Base-by-base conservation (phyloP, 1,140 invertebrate species). In the Achroia grisella region DNA sequence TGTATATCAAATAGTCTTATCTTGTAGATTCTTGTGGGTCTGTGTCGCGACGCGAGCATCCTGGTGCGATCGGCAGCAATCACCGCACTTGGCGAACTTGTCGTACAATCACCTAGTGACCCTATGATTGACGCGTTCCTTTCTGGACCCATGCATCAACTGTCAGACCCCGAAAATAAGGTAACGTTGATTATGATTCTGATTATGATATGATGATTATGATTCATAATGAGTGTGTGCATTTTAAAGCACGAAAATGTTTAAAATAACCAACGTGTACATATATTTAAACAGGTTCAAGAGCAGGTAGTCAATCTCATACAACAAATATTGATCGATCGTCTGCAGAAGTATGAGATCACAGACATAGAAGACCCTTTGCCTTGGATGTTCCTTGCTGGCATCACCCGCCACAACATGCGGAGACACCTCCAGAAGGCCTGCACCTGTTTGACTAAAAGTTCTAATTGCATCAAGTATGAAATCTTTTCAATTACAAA, bases 31-130 rank as follows among this genome's bases (percentile, higher is more conserved):
- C 37, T 86, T 44, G 67, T 84, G 30, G 56, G 58, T 0, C 37
- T 79, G 37, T 86, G 84, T 41, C 80, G 80, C 0, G 82, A 87
- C 52, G 74, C 74, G 11, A 84, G 79, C 36, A 69, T 87, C 9
- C 43, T 79, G 4, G 82, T 87, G 2, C 69, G 84, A 0, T 58
- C 67, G 11, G 57, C 71, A 4, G 77, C 82, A 17, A 70, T 87
- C 34, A 36, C 46, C 1, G 65, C 70, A 4, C 39, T 87, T 4
- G 76, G 74, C 12, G 70, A 75, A 29, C 52, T 86, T 13, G 64
- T 67, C 9, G 29, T 47, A 9, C 36, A 42, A 8, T 48, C 42
- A 13, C 66, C 67, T 2, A 44, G 43, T 15, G 62, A 64, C 10
- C 39, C 49, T 0, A 48, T 67, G 1, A 40, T 79, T 6, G 74